phyloP scores from a whole-genome alignment of 2,888 invertebrate genomes.

The Eupelmus urozonus region DNA sequence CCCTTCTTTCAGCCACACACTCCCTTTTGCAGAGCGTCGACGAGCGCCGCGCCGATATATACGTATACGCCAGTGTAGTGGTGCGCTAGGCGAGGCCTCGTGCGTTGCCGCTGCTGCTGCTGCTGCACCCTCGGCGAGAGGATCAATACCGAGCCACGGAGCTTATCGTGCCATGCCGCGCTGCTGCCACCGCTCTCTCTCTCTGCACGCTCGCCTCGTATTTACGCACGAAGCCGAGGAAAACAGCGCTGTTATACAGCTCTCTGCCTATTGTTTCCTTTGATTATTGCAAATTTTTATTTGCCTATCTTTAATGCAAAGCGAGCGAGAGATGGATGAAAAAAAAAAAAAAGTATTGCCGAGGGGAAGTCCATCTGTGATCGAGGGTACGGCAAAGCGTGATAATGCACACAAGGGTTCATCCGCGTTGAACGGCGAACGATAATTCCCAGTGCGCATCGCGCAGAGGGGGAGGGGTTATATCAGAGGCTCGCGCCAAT shows the following conservation, averaged over 20 bases:
- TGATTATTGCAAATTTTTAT: slow-evolving; percentile 33
- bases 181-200: background rate
- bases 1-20: too few relatives aligned
- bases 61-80: too few relatives aligned
- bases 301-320: slow-evolving; percentile 10
- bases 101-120: too few relatives aligned
- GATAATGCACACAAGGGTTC: background rate
- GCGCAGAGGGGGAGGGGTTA: too few relatives aligned
- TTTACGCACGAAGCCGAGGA: slow-evolving; percentile 38
- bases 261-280: background rate
- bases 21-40: too few relatives aligned
- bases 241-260: background rate
- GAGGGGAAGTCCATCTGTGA: slow-evolving; percentile 1
- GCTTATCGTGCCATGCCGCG: slow-evolving; percentile 73
- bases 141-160: slow-evolving; percentile 74
- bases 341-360: background rate
- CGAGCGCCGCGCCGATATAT: too few relatives aligned
- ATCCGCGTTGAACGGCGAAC: too few relatives aligned
- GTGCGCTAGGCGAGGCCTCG: background rate
- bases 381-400: background rate
- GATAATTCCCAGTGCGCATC: slow-evolving; percentile 44
- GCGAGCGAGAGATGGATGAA: background rate
- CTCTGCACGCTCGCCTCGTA: background rate
- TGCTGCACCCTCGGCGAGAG: slow-evolving; percentile 64
- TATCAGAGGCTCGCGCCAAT: too few relatives aligned